Evolutionary conservation across 2,113 vertebrate genomes (phyloP).

Genomic region (Salminus brasiliensis): DNA sequence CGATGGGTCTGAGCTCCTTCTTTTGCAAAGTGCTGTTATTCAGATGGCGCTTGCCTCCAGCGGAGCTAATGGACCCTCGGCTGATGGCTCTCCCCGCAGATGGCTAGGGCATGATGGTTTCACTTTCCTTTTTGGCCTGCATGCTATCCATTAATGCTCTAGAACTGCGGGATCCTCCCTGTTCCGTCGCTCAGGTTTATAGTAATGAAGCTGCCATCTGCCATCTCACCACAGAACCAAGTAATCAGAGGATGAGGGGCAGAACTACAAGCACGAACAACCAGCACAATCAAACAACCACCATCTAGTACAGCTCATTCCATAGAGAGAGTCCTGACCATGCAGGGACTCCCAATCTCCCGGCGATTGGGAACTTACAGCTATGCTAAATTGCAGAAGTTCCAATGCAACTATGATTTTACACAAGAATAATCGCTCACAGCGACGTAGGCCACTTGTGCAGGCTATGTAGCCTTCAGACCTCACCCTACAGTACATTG

Average conservation of each 20-base stretch:
- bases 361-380: too few relatives aligned
- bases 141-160: neutral
- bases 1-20: too few relatives aligned
- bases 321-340: too few relatives aligned
- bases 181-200: neutral
- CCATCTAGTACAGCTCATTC: too few relatives aligned
- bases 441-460: too few relatives aligned
- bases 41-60: neutral
- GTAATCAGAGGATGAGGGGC: neutral
- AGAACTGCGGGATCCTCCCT: neutral
- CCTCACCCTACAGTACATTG: too few relatives aligned
- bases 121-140: slow-evolving; percentile 2
- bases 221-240: neutral
- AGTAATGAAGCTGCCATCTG: neutral
- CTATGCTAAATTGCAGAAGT: too few relatives aligned
- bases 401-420: too few relatives aligned
- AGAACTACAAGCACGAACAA: slow-evolving; percentile 1
- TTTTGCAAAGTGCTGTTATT: neutral
- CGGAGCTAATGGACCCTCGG: neutral
- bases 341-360: too few relatives aligned
- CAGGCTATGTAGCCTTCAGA: too few relatives aligned
- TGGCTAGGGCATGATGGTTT: neutral
- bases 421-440: too few relatives aligned
- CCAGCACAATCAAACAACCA: neutral
- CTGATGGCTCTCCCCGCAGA: neutral